These are phyloP conservation scores for Coryphaenoides rupestris DNA, from an alignment of 2,113 vertebrate species.

Conservation along the genomic window DNA sequence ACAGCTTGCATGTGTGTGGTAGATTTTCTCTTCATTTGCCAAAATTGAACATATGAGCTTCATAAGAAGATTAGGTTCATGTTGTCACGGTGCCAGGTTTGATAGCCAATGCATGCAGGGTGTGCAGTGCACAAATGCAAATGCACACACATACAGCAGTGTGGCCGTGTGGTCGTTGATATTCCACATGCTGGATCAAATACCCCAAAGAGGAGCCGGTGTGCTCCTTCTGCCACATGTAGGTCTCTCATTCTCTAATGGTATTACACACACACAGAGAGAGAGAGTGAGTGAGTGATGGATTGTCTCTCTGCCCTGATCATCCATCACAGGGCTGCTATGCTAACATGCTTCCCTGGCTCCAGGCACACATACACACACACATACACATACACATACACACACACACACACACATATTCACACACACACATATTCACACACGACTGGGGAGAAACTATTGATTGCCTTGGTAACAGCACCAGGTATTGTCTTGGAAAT, in stretches of 20 bases:
- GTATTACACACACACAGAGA: slow-evolving; percentile 2
- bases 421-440: slow-evolving; percentile 4
- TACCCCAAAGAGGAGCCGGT: too few relatives aligned
- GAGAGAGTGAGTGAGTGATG: slow-evolving; percentile 52
- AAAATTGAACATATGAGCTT: background rate
- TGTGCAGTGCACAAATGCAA: too few relatives aligned
- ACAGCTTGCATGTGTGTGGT: background rate
- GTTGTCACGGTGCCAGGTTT: too few relatives aligned
- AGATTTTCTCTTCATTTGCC: background rate
- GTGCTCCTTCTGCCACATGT: too few relatives aligned
- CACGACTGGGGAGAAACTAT: slow-evolving; percentile 29
- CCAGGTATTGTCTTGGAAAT: slow-evolving; percentile 13
- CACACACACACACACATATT: slow-evolving; percentile 2
- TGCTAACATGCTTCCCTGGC: slow-evolving; percentile 38
- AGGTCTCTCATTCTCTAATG: too few relatives aligned
- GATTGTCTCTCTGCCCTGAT: slow-evolving; percentile 43
- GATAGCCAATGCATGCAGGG: too few relatives aligned
- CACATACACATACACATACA: too few relatives aligned
- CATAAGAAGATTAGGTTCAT: background rate
- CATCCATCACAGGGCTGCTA: slow-evolving; percentile 52
- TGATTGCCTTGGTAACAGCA: slow-evolving; percentile 24
- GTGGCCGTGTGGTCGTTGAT: too few relatives aligned
- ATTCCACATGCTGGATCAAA: too few relatives aligned
- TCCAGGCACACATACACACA: slow-evolving; percentile 3
- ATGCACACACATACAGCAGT: too few relatives aligned